These are phyloP conservation scores for Grammomys dolichurus DNA, from an alignment of 2,113 vertebrate genomes.

Conservation along the genomic window DNA sequence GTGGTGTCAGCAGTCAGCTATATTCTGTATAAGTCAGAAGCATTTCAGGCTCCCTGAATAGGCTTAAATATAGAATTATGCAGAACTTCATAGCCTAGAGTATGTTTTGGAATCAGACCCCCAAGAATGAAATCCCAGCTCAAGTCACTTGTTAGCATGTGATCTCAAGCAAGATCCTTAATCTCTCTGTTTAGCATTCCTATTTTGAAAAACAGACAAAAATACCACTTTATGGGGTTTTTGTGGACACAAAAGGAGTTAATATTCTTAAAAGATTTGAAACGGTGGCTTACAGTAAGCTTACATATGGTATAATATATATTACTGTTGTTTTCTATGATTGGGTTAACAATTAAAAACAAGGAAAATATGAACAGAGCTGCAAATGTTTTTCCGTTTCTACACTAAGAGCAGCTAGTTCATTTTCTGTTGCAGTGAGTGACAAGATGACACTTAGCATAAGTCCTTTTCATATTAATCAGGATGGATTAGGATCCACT, in stretches of 20 bases:
- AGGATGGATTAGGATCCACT: background rate
- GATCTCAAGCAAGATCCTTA: background rate
- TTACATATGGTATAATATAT: background rate
- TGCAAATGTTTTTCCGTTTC: background rate
- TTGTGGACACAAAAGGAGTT: background rate
- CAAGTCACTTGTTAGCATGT: background rate
- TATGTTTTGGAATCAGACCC: background rate
- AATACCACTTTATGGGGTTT: background rate
- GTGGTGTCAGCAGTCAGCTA: background rate
- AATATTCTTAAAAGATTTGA: constrained; percentile 4
- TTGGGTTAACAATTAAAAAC: background rate
- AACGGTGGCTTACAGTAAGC: background rate
- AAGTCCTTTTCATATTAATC: background rate
- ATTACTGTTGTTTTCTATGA: background rate
- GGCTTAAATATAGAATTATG: background rate
- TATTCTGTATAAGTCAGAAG: background rate
- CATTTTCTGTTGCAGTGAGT: background rate
- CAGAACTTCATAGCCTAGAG: background rate
- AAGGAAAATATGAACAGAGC: background rate
- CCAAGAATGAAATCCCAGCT: constrained; percentile 5
- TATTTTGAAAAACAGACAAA: constrained; percentile 13
- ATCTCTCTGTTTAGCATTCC: background rate
- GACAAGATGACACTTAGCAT: background rate
- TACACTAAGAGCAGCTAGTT: background rate
- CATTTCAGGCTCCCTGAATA: background rate